Conservation (phyloP, 2,797 vertebrate species). For the Vireo griseus region DNA sequence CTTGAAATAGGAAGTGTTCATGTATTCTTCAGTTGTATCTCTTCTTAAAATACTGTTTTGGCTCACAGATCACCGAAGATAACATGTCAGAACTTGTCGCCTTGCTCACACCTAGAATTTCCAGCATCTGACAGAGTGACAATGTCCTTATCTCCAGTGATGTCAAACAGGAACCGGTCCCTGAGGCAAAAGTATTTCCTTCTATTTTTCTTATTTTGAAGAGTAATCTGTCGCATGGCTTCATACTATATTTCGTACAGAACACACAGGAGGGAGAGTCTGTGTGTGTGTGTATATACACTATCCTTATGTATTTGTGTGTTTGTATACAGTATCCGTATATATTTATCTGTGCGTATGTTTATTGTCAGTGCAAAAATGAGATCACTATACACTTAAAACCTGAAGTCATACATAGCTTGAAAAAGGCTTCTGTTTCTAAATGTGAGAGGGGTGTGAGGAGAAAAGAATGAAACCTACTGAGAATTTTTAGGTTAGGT, state of each 20-base stretch:
- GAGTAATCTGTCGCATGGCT: not conserved
- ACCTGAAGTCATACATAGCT: not conserved
- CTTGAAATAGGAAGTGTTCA: not conserved
- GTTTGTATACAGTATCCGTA: not conserved
- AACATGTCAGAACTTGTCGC: slow-evolving; percentile 10
- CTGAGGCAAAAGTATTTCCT: slow-evolving; percentile 27
- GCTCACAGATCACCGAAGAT: slow-evolving; percentile 51
- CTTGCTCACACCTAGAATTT: slow-evolving; percentile 26
- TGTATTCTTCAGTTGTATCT: not conserved
- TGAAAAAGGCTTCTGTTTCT: not conserved
- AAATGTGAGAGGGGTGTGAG: not conserved
- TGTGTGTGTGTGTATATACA: not conserved
- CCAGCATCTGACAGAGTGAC: slow-evolving; percentile 32
- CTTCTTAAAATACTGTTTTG: slow-evolving; percentile 12
- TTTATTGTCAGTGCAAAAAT: not conserved
- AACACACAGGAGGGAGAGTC: not conserved
- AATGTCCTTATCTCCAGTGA: slow-evolving; percentile 1
- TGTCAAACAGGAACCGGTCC: slow-evolving; percentile 25
- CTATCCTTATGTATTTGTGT: not conserved
- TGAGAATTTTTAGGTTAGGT: not conserved
- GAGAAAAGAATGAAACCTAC: not conserved
- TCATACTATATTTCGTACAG: not conserved
- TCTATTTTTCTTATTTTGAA: not conserved
- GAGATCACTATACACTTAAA: not conserved
- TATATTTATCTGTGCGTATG: not conserved